phyloP scores from a whole-genome alignment of 2,888 invertebrate species.

The Phyllotreta cruciferae region DNA sequence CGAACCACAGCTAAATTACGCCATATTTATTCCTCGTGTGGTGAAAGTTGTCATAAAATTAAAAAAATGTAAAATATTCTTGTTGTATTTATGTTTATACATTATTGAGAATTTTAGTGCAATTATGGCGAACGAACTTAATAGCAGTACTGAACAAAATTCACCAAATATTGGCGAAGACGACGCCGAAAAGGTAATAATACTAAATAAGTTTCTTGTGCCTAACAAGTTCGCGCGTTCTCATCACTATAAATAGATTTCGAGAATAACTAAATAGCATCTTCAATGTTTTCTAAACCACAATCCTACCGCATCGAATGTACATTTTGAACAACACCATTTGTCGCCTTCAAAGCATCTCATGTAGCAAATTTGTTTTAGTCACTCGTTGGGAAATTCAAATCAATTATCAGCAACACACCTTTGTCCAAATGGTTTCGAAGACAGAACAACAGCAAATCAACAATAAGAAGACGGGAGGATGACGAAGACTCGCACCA shows the following conservation, averaged over 20 bases:
- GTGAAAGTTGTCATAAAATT: conserved; percentile 58
- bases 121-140: conserved; percentile 56
- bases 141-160: conserved; percentile 49
- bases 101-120: conserved; percentile 47
- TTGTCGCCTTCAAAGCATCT: neutral
- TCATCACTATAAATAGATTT: conserved; percentile 55
- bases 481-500: conserved; percentile 51
- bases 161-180: conserved; percentile 47
- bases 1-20: conserved; percentile 46
- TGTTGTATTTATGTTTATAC: conserved; percentile 48
- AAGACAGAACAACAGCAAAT: conserved; percentile 42
- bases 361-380: conserved; percentile 57
- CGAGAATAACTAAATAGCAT: conserved; percentile 18
- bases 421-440: conserved; percentile 66
- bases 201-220: conserved; percentile 46
- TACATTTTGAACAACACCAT: conserved; percentile 1
- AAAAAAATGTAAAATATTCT: conserved; percentile 54
- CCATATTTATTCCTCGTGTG: conserved; percentile 61
- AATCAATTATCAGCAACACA: conserved; percentile 67
- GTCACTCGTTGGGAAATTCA: conserved; percentile 76
- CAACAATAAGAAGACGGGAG: conserved; percentile 57
- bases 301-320: neutral
- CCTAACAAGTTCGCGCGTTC: conserved; percentile 55
- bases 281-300: conserved; percentile 19
- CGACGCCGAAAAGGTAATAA: conserved; percentile 53